Base-by-base conservation (phyloP, 2,113 vertebrate genomes). In the Indri indri region DNA sequence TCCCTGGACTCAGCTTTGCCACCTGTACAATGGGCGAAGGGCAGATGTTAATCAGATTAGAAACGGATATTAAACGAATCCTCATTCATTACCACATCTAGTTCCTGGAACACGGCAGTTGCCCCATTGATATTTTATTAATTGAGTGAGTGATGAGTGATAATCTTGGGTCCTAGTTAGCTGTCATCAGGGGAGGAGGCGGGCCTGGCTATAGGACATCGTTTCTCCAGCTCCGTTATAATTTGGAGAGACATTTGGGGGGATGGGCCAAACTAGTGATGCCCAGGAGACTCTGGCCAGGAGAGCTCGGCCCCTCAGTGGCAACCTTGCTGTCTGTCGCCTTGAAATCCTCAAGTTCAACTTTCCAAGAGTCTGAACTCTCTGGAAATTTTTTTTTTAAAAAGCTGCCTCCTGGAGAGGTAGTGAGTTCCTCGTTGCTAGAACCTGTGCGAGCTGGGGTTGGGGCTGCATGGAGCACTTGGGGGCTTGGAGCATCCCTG, bases 21-120 rank as follows among this genome's bases (percentile, higher is more conserved):
- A 25, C 65, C 97, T 96, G 32, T 95, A 37, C 90, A 95, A 68
- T 95, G 85, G 92, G 94, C 25, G 9, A 88, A 84, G 57, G 90
- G 22, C 74, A 71, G 17, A 22, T 40, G 25, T 52, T 57, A 57
- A 57, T 57, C 54, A 63, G 83, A 40, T 52, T 6, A 34, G 40
- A 18, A 34, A 73, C 47, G 32, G 32, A 32, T 23, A 66, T 11
- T 57, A 34, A 34, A 40, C 17, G 3, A 37, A 3, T 7, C 4
- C 25, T 42, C 22, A 11, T 73, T 82, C n/a, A 10, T 80, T 11
- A 11, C 45, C 40, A 25, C 5, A 10, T 13, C 76, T 4, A 6
- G 47, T 54, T 16, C 37, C 40, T 13, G 27, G 45, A 16, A 16
- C 17, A 2, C 3, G 11, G 59, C 22, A 2, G 9, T 13, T 88